Evolutionary conservation across 2,888 invertebrate species (phyloP).

Genomic region (Synergus gifuensis): DNA sequence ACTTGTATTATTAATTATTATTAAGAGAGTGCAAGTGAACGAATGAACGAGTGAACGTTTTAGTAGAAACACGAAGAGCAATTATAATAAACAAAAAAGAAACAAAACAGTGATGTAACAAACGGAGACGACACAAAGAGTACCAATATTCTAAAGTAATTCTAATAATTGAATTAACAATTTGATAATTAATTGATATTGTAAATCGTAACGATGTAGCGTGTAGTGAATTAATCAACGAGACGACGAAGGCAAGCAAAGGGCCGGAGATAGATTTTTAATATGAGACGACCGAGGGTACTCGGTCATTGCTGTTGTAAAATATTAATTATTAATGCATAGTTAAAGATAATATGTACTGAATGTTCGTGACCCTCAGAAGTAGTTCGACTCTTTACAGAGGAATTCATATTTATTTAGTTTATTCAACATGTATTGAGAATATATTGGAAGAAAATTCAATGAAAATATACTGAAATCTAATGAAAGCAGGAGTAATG

Average conservation of each 20-base stretch:
- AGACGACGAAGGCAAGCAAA: conserved; percentile 59
- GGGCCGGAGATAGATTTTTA: conserved; percentile 65
- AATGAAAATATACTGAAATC: not conserved
- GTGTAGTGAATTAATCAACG: conserved; percentile 74
- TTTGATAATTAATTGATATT: conserved; percentile 78
- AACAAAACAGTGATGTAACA: conserved; percentile 50
- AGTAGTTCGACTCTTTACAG: conserved; percentile 54
- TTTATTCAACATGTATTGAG: not conserved
- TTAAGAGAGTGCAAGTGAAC: conserved; percentile 45
- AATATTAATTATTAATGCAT: conserved; percentile 67
- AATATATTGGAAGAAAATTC: not conserved
- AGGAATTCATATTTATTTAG: conserved; percentile 25
- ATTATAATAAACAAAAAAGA: conserved; percentile 51
- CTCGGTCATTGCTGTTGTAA: conserved; percentile 72
- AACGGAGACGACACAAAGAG: conserved; percentile 72
- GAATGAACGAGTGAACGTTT: conserved; percentile 37
- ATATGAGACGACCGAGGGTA: conserved; percentile 59
- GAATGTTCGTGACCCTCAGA: conserved; percentile 55
- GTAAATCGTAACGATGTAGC: conserved; percentile 76
- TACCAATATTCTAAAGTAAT: conserved; percentile 78
- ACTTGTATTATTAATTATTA: conserved; percentile 33
- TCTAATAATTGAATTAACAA: conserved; percentile 77
- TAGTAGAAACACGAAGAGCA: conserved; percentile 49
- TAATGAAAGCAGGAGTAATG: not conserved
- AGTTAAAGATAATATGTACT: conserved; percentile 57